A percentile compares a stretch with the other conserved stretches of the same genome.
Conservation (phyloP, 53 echinoderm and acorn worm species). For the Glandiceps talaboti region DNA sequence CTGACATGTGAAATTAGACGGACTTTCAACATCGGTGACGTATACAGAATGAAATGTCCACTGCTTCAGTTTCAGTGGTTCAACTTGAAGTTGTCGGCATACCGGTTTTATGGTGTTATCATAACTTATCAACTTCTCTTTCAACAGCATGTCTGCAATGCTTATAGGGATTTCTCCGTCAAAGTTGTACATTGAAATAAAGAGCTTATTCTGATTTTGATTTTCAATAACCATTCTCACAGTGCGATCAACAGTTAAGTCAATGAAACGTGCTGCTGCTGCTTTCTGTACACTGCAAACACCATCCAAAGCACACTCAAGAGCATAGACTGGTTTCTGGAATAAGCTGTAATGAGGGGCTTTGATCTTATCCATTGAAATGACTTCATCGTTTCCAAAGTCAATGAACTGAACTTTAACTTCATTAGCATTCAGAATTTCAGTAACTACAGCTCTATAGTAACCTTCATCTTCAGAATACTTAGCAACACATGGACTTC, state of each 20-base stretch:
- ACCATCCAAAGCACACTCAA: conserved; percentile 58
- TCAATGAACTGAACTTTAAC: conserved; percentile 83
- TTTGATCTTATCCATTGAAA: conserved; percentile 4
- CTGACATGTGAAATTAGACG: conserved; percentile 6
- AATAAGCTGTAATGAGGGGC: conserved; percentile 4
- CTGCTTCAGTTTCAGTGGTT: background rate
- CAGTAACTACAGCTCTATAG: conserved; percentile 48
- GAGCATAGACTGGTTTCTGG: conserved; percentile 48
- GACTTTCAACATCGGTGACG: conserved; percentile 44
- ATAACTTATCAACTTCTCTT: background rate
- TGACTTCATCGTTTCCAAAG: conserved; percentile 80
- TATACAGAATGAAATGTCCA: conserved; percentile 14
- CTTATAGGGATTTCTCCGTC: background rate
- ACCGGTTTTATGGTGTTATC: background rate
- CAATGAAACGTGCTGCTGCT: background rate
- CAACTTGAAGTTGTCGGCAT: background rate
- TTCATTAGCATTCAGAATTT: conserved; percentile 29
- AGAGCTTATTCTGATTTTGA: background rate
- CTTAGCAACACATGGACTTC: background rate
- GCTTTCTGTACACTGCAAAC: conserved; percentile 19
- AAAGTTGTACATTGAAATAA: background rate
- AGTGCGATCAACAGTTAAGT: background rate
- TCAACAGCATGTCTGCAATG: background rate
- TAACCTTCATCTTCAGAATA: conserved; percentile 40
- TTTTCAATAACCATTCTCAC: background rate